Evolutionary conservation across 2,888 invertebrate genomes (phyloP), one percentile per base, ranked within the genome.

Genomic region (Drosophila infuscata): DNA sequence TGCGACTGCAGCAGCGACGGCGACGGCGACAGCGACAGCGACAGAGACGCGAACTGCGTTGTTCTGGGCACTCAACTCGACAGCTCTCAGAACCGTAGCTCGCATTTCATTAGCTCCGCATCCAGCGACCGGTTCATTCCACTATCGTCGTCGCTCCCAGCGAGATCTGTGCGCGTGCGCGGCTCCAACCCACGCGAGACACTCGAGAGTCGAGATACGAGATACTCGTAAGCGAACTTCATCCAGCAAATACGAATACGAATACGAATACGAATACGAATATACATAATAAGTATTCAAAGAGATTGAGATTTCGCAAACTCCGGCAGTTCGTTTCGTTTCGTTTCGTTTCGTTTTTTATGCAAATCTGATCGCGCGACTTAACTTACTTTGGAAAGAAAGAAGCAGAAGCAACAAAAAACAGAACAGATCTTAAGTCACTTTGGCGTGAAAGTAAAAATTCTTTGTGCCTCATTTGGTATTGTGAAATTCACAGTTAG

Each of bases 41-140:
- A 67, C 64, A 3, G 52, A 33, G 33, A 61, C 70, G n/a, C 25
- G 49, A 52, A 60, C 80, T 54, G 70, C 65, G 74, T 56, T 64
- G 89, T 85, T 90, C 90, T 90, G 90, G 81, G 73, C 86, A 87
- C 83, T 86, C 82, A 89, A 82, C 88, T 76, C 77, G 63, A 73
- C 67, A 66, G 70, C 80, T 74, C 76, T 77, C 84, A 90, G 91
- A 91, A 91, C 85, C 76, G 81, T 77, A 59, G 86, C 74, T 79
- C 81, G 82, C 91, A 91, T 82, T 88, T 91, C 91, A 91, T 91
- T 91, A 90, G 86, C 82, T 84, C 67, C 77, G 63, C 81, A 76
- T 69, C 81, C 77, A 76, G 73, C 79, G 79, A 79, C 79, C 79
- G 79, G 79, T 79, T 79, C 79, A 73, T 65, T 82, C 72, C 76